These are phyloP conservation scores for Polydesmus complanatus DNA, from an alignment of 2,888 invertebrate genomes.

Conservation along the genomic window DNA sequence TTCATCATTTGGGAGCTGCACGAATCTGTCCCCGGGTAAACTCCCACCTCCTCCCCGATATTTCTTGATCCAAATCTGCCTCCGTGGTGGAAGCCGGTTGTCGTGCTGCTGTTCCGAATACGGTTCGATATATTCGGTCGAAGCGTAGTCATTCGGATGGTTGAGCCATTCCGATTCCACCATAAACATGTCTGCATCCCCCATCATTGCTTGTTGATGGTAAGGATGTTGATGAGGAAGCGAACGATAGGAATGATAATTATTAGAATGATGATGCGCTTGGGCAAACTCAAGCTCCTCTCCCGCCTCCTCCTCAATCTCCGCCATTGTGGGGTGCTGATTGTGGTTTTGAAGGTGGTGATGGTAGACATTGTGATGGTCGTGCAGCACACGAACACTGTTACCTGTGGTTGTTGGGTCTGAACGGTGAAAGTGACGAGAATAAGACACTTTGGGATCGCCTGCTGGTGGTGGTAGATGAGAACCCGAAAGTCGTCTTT, in stretches of 20 bases:
- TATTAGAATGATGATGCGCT: no score
- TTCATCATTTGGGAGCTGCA: background rate
- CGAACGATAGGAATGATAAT: no score
- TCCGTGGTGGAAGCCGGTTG: background rate
- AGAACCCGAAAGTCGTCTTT: background rate
- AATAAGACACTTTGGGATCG: constrained; percentile 10
- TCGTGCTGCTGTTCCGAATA: background rate
- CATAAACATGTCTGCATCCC: background rate
- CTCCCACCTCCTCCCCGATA: constrained; percentile 8
- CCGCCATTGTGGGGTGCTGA: background rate
- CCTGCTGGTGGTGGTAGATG: background rate
- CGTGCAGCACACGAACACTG: background rate
- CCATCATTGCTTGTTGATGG: background rate
- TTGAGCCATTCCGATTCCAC: background rate
- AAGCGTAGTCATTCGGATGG: background rate
- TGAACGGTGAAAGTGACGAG: constrained; percentile 8
- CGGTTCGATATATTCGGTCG: background rate
- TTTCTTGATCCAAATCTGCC: constrained; percentile 2
- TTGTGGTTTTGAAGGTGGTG: background rate
- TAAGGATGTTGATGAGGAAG: background rate
- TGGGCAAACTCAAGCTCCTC: background rate
- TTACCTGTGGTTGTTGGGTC: constrained; percentile 9
- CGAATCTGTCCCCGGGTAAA: constrained; percentile 11
- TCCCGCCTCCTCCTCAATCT: constrained; percentile 2
- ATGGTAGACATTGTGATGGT: background rate